Evolutionary conservation across 1,140 invertebrate genomes (phyloP), one percentile per base, ranked within the genome.

Genomic region (Drosophila simulans): DNA sequence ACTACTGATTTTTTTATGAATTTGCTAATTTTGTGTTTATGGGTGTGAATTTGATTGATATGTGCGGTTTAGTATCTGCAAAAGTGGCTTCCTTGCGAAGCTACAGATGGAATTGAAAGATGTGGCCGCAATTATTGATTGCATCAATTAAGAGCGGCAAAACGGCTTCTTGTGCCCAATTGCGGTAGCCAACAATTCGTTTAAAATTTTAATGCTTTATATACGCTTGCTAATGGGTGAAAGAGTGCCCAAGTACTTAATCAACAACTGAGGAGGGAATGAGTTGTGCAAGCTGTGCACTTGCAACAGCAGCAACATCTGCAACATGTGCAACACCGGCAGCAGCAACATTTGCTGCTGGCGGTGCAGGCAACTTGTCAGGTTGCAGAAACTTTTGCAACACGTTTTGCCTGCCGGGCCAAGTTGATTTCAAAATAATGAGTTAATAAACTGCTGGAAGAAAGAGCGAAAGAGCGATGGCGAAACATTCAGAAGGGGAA

Each of bases 391-490:
- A 85, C 71, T 77, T 77, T 49, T 80, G 58, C 81, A 80, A 73
- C 81, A 80, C 57, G 77, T 88, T 77, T 83, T 72, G 70, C 63
- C 80, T 68, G 80, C 42, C 74, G 52, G 80, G 51, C 74, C 66
- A 73, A 74, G 83, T 82, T 86, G 70, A 82, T 82, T 86, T 79
- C 79, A 80, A 88, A 89, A 83, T 89, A 89, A 83, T 80, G 83
- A 89, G 84, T 88, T 84, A 88, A 88, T 88, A 89, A 88, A 89
- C 71, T 80, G 60, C 66, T 54, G 45, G 51, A 69, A 69, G 70
- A 65, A 58, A 79, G 77, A 73, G 52, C 27, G 15, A 51, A 49
- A 49, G 12, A 31, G 53, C 65, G 4, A 57, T 27, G 46, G 55
- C 11, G 35, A 25, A 20, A 39, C 25, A 42, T 17, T 8, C 34